These are phyloP conservation scores for Setophaga coronata DNA, from an alignment of 2,113 vertebrate species.

Conservation along the genomic window DNA sequence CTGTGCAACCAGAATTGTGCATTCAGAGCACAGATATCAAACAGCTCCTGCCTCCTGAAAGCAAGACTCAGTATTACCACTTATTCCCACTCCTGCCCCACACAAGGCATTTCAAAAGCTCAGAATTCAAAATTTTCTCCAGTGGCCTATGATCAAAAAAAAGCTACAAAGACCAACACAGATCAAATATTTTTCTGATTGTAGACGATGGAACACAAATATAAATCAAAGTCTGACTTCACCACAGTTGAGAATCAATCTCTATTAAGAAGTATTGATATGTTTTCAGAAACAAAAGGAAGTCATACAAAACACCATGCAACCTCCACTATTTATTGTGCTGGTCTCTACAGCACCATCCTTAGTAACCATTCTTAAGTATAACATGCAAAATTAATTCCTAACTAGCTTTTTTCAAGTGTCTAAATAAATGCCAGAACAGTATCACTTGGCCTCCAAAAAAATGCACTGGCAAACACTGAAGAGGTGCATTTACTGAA, in stretches of 20 bases:
- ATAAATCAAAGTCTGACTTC: not conserved
- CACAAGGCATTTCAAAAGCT: not conserved
- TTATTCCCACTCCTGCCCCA: not conserved
- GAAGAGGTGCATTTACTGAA: not conserved
- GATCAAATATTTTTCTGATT: not conserved
- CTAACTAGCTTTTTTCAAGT: not conserved
- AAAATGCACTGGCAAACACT: not conserved
- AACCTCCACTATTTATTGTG: not conserved
- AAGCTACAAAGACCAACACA: not conserved
- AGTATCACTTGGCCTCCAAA: not conserved
- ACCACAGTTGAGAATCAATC: not conserved
- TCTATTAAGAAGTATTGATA: not conserved
- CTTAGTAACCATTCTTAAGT: not conserved
- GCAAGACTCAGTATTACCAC: not conserved
- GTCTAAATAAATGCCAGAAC: not conserved
- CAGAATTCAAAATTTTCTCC: not conserved
- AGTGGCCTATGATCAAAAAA: not conserved
- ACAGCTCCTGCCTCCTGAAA: not conserved
- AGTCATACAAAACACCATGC: not conserved
- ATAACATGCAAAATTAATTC: not conserved
- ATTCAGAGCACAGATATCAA: not conserved
- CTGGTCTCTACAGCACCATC: not conserved
- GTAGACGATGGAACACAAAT: not conserved
- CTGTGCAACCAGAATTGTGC: not conserved
- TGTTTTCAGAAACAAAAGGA: not conserved